Percentiles rank a stretch among this genome's conserved stretches.
Conservation (phyloP, 2,888 invertebrate species). For the Ophion costatus region DNA sequence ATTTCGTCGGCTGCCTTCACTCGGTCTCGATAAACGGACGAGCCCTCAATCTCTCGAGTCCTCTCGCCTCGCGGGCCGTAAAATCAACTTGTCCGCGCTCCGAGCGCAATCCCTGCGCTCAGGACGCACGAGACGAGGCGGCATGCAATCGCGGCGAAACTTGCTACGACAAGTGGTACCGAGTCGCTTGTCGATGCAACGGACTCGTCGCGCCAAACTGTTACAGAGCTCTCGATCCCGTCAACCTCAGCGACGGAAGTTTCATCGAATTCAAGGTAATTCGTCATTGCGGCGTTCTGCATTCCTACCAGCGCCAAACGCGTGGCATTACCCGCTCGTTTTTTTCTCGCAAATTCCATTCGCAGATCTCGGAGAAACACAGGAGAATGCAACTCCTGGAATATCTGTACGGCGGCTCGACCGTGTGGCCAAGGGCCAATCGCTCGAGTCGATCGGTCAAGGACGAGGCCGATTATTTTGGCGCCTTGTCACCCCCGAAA, state of each 20-base stretch:
- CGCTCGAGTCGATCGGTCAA: slow-evolving; percentile 72
- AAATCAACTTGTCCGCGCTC: slow-evolving; percentile 91
- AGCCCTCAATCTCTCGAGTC: slow-evolving; percentile 91
- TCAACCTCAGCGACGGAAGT: slow-evolving; percentile 91
- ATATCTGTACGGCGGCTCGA: slow-evolving; percentile 90
- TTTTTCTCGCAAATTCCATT: background rate
- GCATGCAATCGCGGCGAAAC: slow-evolving; percentile 87
- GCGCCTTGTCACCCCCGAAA: slow-evolving; percentile 86
- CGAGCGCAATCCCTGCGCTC: slow-evolving; percentile 87
- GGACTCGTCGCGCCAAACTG: slow-evolving; percentile 92
- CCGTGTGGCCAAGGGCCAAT: slow-evolving; percentile 86
- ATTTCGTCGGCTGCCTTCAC: slow-evolving; percentile 97
- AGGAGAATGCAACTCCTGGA: slow-evolving; percentile 94
- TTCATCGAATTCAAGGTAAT: slow-evolving; percentile 88
- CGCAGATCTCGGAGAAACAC: slow-evolving; percentile 91
- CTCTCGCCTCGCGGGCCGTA: slow-evolving; percentile 89
- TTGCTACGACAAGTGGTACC: slow-evolving; percentile 94
- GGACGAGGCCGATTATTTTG: slow-evolving; percentile 71
- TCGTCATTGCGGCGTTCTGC: slow-evolving; percentile 45
- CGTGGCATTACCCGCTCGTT: too few relatives aligned
- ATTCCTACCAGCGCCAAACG: background rate
- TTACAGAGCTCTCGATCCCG: slow-evolving; percentile 90
- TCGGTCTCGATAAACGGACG: slow-evolving; percentile 95
- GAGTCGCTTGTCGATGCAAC: slow-evolving; percentile 89
- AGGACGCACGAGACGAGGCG: slow-evolving; percentile 80